Conservation (phyloP, 1,140 invertebrate species). For the Vanessa atalanta region DNA sequence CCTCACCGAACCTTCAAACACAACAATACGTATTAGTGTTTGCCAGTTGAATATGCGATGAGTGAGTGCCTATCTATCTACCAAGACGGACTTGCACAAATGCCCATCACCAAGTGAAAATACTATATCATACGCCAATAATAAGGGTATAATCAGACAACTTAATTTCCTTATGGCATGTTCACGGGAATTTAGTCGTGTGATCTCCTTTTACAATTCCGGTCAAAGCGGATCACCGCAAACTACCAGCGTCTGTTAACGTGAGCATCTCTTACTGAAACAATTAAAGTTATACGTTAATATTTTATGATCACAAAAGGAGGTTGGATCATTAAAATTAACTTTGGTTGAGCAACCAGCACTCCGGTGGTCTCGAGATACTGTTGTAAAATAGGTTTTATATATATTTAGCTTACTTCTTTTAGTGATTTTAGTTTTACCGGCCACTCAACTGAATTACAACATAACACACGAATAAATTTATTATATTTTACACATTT, state of each 20-base stretch:
- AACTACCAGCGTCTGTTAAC: conserved; percentile 4
- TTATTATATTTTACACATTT: no score
- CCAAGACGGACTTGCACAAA: no score
- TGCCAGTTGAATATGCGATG: no score
- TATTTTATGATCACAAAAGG: conserved; percentile 8
- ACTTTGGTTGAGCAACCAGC: conserved; percentile 2
- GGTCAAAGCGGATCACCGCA: background rate
- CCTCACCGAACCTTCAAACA: no score
- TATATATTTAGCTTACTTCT: background rate
- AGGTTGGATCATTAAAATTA: conserved; percentile 14
- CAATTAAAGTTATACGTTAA: conserved; percentile 17
- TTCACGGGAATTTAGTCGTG: background rate
- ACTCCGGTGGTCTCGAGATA: background rate
- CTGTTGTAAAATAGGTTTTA: background rate
- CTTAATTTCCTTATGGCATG: background rate
- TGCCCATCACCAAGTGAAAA: no score
- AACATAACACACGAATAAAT: no score
- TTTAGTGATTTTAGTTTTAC: background rate
- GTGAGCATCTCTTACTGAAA: conserved; percentile 8
- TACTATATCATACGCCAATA: no score
- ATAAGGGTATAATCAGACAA: no score
- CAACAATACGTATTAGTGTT: no score
- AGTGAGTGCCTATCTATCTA: no score
- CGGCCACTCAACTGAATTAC: background rate
- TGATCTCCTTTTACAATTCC: background rate